Conservation (phyloP, 2,113 vertebrate species). For the Zapus hudsonius region DNA sequence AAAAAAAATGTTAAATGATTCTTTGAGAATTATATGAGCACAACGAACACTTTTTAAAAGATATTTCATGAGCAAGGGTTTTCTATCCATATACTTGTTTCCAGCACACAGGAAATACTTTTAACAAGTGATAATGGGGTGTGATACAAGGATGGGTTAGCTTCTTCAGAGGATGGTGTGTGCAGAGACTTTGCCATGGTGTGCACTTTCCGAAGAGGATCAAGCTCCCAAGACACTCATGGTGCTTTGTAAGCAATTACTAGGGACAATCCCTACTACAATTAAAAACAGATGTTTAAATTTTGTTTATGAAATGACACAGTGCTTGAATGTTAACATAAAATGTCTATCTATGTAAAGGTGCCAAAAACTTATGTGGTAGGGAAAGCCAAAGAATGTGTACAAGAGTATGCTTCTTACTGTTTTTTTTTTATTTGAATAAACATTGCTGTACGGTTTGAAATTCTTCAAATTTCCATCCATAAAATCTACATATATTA, state of each 20-base stretch:
- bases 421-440: slow-evolving; percentile 29
- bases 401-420: neutral
- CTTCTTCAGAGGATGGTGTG: neutral
- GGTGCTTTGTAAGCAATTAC: slow-evolving; percentile 44
- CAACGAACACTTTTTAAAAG: neutral
- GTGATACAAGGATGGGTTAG: neutral
- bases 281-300: slow-evolving; percentile 45
- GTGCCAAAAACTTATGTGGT: slow-evolving; percentile 29
- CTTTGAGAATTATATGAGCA: neutral
- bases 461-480: slow-evolving; percentile 7
- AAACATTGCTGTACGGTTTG: neutral
- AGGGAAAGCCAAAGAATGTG: slow-evolving; percentile 49
- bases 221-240: neutral
- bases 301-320: slow-evolving; percentile 56
- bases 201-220: neutral
- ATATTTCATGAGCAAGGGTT: neutral
- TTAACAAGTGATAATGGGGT: neutral
- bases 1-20: neutral
- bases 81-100: neutral
- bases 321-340: slow-evolving; percentile 19
- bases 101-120: neutral
- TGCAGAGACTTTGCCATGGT: neutral
- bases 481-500: slow-evolving; percentile 3
- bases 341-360: slow-evolving; percentile 19
- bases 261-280: slow-evolving; percentile 31